Evolutionary conservation across 2,113 vertebrate species (phyloP).

Genomic region (Chrysemys picta): DNA sequence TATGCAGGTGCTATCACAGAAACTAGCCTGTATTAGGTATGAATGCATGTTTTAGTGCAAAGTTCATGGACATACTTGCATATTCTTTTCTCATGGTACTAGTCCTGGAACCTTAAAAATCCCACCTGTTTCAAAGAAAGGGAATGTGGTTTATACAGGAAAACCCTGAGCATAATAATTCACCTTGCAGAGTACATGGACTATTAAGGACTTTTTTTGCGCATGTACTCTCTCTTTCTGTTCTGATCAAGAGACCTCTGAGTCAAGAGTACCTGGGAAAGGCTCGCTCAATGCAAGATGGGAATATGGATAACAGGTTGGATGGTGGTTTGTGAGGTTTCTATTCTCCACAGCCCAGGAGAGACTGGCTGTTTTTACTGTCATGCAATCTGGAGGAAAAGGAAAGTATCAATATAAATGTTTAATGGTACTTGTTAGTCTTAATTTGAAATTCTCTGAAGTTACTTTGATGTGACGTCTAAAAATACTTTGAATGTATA

Average conservation of each 20-base stretch:
- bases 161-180: not conserved
- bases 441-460: not conserved
- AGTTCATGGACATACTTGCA: not conserved
- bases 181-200: not conserved
- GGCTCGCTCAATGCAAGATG: not conserved
- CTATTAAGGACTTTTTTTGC: not conserved
- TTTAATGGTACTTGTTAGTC: not conserved
- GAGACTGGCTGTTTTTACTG: not conserved
- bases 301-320: not conserved
- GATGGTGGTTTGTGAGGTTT: not conserved
- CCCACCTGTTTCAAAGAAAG: not conserved
- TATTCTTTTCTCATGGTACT: not conserved
- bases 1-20: not conserved
- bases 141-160: not conserved
- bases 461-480: not conserved
- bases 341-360: not conserved
- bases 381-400: not conserved
- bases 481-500: not conserved
- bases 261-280: not conserved
- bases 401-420: not conserved
- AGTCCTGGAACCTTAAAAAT: not conserved
- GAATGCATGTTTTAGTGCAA: not conserved
- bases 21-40: not conserved
- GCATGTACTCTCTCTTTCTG: not conserved
- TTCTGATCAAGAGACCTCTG: not conserved